A percentile compares a stretch with the other conserved stretches of the same genome.
phyloP scores from a whole-genome alignment of 2,113 vertebrate species.

The Macaca nemestrina region DNA sequence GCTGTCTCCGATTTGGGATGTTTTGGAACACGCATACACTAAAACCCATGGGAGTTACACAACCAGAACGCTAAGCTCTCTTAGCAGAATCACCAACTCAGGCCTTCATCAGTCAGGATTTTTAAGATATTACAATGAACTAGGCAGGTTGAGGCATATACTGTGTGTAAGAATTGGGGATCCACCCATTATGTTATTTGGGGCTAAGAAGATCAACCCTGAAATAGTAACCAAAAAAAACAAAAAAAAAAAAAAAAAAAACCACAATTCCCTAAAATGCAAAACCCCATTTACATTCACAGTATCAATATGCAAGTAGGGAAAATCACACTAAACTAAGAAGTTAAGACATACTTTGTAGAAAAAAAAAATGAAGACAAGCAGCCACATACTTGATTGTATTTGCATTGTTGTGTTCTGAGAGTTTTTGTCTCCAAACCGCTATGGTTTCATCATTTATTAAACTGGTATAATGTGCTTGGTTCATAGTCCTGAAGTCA shows the following conservation, averaged over 20 bases:
- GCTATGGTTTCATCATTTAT: slow-evolving; percentile 95
- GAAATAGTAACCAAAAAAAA: neutral
- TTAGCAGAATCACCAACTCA: neutral
- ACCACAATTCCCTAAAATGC: neutral
- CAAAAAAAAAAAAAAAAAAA: neutral
- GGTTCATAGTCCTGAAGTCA: slow-evolving; percentile 94
- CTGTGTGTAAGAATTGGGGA: neutral
- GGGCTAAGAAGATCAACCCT: neutral
- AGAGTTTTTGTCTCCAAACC: slow-evolving; percentile 93
- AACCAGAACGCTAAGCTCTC: neutral
- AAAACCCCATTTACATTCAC: slow-evolving; percentile 42
- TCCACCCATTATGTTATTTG: neutral
- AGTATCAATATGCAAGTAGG: neutral
- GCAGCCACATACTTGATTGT: slow-evolving; percentile 91
- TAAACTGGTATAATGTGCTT: slow-evolving; percentile 90
- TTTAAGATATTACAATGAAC: neutral
- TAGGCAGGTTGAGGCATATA: neutral
- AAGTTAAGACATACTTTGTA: slow-evolving; percentile 56
- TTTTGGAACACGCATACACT: neutral
- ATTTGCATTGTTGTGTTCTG: slow-evolving; percentile 91
- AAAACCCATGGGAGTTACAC: neutral
- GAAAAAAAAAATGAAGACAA: slow-evolving; percentile 68
- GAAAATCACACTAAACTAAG: slow-evolving; percentile 64
- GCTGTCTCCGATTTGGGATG: neutral
- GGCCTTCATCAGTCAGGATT: neutral